These are phyloP conservation scores for Chionoecetes opilio DNA, from an alignment of 1,140 invertebrate species.

Conservation along the genomic window DNA sequence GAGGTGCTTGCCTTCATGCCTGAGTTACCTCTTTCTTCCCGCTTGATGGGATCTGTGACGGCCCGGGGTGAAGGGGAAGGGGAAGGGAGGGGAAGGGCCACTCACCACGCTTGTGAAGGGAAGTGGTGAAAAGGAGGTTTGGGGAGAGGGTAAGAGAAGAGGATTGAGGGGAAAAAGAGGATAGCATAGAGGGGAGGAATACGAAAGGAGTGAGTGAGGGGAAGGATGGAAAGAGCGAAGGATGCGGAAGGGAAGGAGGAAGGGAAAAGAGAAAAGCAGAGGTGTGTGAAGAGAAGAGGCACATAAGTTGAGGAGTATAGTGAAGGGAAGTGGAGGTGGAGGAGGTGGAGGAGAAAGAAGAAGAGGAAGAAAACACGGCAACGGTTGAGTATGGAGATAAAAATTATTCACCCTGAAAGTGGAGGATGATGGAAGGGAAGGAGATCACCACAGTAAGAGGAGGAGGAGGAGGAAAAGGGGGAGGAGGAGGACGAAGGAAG, in stretches of 20 bases:
- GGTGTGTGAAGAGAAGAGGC: too few species aligned
- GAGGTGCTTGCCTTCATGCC: conserved; percentile 72
- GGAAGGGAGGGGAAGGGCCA: background rate
- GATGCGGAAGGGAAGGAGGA: background rate
- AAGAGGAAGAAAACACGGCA: background rate
- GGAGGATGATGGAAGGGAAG: conserved; percentile 33
- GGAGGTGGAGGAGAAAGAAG: conserved; percentile 1
- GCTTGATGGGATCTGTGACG: conserved; percentile 73
- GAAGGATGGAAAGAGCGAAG: background rate
- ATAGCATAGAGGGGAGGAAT: background rate
- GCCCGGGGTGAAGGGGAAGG: conserved; percentile 10
- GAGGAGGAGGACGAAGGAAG: background rate
- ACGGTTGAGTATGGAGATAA: background rate
- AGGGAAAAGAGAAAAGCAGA: background rate
- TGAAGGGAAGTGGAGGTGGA: background rate
- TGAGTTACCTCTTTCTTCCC: conserved; percentile 69
- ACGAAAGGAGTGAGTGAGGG: too few species aligned
- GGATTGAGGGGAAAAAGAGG: background rate
- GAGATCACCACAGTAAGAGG: background rate
- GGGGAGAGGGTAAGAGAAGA: conserved; percentile 13
- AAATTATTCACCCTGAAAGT: conserved; percentile 11
- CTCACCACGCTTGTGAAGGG: background rate
- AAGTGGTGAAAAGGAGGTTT: background rate
- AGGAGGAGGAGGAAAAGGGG: conserved; percentile 7
- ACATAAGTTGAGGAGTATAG: background rate